Evolutionary conservation across 2,113 vertebrate genomes (phyloP), one percentile per base, ranked within the genome.

Genomic region (Nannospalax galili): DNA sequence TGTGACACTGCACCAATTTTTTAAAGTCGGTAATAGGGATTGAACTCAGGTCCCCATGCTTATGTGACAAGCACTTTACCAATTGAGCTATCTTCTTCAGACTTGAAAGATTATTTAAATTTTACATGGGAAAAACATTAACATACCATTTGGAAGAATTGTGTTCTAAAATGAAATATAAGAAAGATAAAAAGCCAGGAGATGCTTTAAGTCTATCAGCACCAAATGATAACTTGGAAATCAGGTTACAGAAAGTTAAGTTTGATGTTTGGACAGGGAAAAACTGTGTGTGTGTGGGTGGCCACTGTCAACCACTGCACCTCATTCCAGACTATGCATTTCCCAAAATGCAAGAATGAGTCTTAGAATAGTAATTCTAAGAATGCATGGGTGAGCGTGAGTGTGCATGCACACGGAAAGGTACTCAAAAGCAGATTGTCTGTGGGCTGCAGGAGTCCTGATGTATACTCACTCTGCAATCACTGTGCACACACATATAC

Each of bases 291-390:
- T 7, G 58, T 70, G 22, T 2, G 24, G 24, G 28, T 7, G 4
- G 14, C 91, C 40, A 35, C n/a, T 69, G 1, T 64, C 35, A n/a
- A 80, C 70, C 9, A 8, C 15, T 14, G 20, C 2, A 56, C 64
- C 15, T 91, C 78, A 70, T 60, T 88, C 26, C 15, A 92, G 69
- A 62, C 15, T 48, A 24, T 26, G 45, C 52, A 62, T 42, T 87
- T 89, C 35, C 26, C 19, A 37, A 91, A 91, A 60, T 60, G 14
- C 20, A 78, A 40, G 26, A 42, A 73, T 56, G 45, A 81, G 2
- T 78, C 58, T 91, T 32, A 84, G 74, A 72, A 84, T 28, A 84
- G 52, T 65, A n/a, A 93, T 14, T 52, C 48, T 17, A 93, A 86
- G 89, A 73, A 26, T 73, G 45, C 26, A 3, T 79, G 14, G 22